These are phyloP conservation scores for Eledona agricola DNA, from an alignment of 2,888 invertebrate genomes.

Conservation along the genomic window DNA sequence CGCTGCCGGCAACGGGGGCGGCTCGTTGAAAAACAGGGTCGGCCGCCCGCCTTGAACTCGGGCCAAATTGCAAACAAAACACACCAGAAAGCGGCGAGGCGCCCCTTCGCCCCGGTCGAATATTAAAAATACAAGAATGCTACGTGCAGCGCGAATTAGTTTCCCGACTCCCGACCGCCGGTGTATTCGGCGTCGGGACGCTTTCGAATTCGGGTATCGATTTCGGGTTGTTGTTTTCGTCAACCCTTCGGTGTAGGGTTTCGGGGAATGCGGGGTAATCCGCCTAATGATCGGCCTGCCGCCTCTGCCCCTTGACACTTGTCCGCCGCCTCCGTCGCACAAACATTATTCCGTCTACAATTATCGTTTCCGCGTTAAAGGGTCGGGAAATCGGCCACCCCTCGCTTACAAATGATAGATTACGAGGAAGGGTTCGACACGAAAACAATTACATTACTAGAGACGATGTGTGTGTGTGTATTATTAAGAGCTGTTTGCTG, in stretches of 20 bases:
- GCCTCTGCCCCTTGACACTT: constrained; percentile 36
- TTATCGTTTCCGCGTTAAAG: constrained; percentile 56
- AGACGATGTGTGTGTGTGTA: constrained; percentile 46
- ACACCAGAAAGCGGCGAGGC: constrained; percentile 47
- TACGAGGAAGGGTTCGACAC: constrained; percentile 51
- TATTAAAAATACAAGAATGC: constrained; percentile 38
- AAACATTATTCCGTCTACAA: constrained; percentile 48
- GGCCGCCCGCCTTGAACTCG: constrained; percentile 48
- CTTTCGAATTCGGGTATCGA: constrained; percentile 31
- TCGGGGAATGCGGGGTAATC: constrained; percentile 51
- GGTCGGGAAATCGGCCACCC: constrained; percentile 49
- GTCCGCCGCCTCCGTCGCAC: constrained; percentile 34
- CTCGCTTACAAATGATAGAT: constrained; percentile 58
- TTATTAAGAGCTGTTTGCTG: constrained; percentile 49
- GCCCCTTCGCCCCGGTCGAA: constrained; percentile 37
- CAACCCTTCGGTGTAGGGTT: constrained; percentile 55
- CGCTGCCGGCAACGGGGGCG: constrained; percentile 66
- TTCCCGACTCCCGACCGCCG: too few relatives aligned
- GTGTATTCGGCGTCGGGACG: too few relatives aligned
- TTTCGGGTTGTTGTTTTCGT: constrained; percentile 49
- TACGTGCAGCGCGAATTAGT: too few relatives aligned
- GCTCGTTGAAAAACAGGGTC: constrained; percentile 62
- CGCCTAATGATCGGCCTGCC: constrained; percentile 47
- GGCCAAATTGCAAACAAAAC: constrained; percentile 62
- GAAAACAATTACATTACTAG: constrained; percentile 50